A percentile compares a stretch with the other conserved stretches of the same genome.
Conservation (phyloP, 2,888 invertebrate genomes). For the Erebia epiphron region DNA sequence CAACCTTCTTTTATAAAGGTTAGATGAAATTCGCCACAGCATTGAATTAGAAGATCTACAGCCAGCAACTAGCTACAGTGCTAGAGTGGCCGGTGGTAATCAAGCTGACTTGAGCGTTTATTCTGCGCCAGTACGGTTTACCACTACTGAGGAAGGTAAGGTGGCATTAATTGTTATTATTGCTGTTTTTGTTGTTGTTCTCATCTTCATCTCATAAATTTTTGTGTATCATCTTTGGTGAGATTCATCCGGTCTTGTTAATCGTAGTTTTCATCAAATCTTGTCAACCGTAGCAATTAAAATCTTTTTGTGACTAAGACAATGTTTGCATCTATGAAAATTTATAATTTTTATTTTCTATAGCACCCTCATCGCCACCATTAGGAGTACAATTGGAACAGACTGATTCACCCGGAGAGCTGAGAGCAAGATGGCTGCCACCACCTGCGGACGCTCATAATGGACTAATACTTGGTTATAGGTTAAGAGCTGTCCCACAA, state of each 20-base stretch:
- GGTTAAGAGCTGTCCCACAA: constrained; percentile 70
- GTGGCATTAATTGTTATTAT: background rate
- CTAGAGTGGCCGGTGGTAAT: constrained; percentile 74
- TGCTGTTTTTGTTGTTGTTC: too few relatives aligned
- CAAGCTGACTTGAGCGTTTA: constrained; percentile 74
- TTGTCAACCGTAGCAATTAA: too few relatives aligned
- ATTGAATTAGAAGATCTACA: constrained; percentile 69
- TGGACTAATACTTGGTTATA: constrained; percentile 73
- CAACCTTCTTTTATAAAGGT: constrained; percentile 45
- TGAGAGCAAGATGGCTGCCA: constrained; percentile 72
- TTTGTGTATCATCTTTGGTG: too few relatives aligned
- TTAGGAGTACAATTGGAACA: constrained; percentile 73
- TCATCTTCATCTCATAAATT: background rate
- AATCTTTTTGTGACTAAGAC: too few relatives aligned
- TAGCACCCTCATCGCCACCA: constrained; percentile 51
- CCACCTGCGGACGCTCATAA: constrained; percentile 74
- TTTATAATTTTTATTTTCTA: background rate
- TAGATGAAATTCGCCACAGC: constrained; percentile 69
- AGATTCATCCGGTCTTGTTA: too few relatives aligned
- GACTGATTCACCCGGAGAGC: constrained; percentile 73
- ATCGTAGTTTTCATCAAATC: too few relatives aligned
- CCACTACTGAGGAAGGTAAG: constrained; percentile 77
- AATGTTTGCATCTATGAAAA: background rate
- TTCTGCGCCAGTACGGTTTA: constrained; percentile 70
- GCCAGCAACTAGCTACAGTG: constrained; percentile 71